A percentile compares a stretch with the other conserved stretches of the same genome.
Conservation (phyloP, 2,888 invertebrate species). For the Poecilobothrus nobilitatus region DNA sequence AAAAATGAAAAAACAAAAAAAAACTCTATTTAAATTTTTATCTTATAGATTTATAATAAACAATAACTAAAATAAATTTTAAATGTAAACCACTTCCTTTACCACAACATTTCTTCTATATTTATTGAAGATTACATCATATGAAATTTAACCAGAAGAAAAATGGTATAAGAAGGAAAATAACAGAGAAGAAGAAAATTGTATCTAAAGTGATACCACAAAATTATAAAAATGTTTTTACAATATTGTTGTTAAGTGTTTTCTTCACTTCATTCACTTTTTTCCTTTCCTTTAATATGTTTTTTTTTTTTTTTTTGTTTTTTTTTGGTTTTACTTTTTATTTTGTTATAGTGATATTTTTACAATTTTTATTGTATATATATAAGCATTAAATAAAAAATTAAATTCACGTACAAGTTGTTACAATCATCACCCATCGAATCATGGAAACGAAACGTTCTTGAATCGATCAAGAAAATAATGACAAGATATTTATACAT, state of each 20-base stretch:
- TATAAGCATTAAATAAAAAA: neutral
- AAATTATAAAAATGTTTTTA: neutral
- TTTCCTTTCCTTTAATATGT: neutral
- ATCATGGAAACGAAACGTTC: too few relatives aligned
- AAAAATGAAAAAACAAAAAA: too few relatives aligned
- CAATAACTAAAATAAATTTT: too few relatives aligned
- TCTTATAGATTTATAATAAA: too few relatives aligned
- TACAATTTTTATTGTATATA: neutral
- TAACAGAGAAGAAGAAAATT: too few relatives aligned
- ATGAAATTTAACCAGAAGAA: neutral
- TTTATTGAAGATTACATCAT: neutral
- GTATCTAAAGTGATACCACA: neutral
- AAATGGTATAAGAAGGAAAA: too few relatives aligned
- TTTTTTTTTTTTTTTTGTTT: neutral
- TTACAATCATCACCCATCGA: neutral
- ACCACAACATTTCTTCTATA: neutral
- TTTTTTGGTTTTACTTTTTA: neutral
- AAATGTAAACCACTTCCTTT: neutral
- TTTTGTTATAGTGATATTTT: neutral
- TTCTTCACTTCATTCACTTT: neutral
- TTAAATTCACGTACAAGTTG: slow-evolving; percentile 3
- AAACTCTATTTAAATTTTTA: too few relatives aligned
- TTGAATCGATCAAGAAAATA: too few relatives aligned
- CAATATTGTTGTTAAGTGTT: neutral
- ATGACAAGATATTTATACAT: too few relatives aligned